phyloP scores from a whole-genome alignment of 2,797 vertebrate genomes.

The Argyrosomus regius region DNA sequence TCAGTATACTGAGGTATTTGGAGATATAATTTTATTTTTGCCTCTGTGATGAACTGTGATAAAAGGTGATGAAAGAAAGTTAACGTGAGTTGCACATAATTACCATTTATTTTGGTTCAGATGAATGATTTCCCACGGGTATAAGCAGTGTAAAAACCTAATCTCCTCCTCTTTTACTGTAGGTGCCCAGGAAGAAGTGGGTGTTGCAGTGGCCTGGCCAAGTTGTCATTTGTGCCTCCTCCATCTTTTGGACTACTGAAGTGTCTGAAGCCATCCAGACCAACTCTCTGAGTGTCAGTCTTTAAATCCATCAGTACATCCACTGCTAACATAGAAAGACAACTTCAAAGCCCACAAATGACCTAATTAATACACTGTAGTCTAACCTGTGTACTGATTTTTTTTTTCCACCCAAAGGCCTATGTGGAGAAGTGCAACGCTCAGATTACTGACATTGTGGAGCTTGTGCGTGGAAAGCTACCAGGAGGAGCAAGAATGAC shows the following conservation, averaged over 20 bases:
- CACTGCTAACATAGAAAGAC: constrained; percentile 2
- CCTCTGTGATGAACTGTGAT: neutral
- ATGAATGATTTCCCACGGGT: neutral
- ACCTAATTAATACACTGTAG: neutral
- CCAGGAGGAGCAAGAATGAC: constrained; percentile 92
- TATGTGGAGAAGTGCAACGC: constrained; percentile 91
- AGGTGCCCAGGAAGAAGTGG: constrained; percentile 92
- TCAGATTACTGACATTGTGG: constrained; percentile 92
- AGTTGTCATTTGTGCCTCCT: constrained; percentile 94
- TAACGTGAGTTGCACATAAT: neutral
- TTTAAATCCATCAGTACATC: neutral
- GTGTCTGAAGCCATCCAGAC: constrained; percentile 89
- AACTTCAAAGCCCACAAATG: neutral
- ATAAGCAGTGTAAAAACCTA: neutral
- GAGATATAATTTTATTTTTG: neutral
- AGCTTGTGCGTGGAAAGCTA: constrained; percentile 93
- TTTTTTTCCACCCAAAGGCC: constrained; percentile 75
- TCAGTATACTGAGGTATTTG: constrained; percentile 87
- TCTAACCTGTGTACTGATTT: constrained; percentile 32
- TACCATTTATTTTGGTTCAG: neutral
- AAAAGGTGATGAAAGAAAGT: neutral
- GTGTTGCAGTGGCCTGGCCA: constrained; percentile 96
- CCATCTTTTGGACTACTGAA: constrained; percentile 94
- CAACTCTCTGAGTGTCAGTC: constrained; percentile 86
- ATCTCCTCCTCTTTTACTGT: constrained; percentile 28